phyloP scores from a whole-genome alignment of 1,140 invertebrate species.

The Galleria mellonella region DNA sequence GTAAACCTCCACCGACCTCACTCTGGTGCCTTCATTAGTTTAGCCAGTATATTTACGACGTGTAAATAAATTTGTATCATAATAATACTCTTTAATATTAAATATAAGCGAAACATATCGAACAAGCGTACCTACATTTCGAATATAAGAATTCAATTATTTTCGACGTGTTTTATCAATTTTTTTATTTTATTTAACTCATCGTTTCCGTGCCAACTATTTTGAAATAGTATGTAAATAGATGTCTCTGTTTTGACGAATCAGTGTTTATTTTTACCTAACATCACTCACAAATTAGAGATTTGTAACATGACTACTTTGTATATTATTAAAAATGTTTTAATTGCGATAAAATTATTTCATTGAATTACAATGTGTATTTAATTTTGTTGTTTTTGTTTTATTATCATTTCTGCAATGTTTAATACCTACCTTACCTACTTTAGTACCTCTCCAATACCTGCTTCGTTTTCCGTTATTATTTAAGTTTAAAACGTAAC shows the following conservation, averaged over 20 bases:
- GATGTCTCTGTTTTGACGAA: constrained; percentile 22
- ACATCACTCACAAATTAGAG: constrained; percentile 28
- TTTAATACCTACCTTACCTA: too few species aligned
- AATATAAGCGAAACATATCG: constrained; percentile 60
- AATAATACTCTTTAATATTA: constrained; percentile 40
- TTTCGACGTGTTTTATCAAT: constrained; percentile 28
- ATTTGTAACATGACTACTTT: constrained; percentile 36
- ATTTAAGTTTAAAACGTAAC: too few species aligned
- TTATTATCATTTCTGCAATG: constrained; percentile 7
- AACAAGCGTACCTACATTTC: constrained; percentile 57
- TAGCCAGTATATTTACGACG: constrained; percentile 41
- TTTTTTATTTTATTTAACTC: constrained; percentile 9
- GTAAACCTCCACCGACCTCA: constrained; percentile 68
- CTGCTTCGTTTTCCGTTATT: too few species aligned
- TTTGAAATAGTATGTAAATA: constrained; percentile 34
- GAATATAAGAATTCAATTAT: constrained; percentile 25
- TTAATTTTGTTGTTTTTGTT: constrained; percentile 25
- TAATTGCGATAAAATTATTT: constrained; percentile 39
- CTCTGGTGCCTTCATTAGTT: constrained; percentile 67
- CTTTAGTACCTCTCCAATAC: too few species aligned
- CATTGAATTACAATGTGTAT: constrained; percentile 52
- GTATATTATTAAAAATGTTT: constrained; percentile 34
- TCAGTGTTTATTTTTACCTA: constrained; percentile 14
- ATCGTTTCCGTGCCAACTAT: constrained; percentile 41
- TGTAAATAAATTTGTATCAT: constrained; percentile 66